Evolutionary conservation across 1,140 invertebrate genomes (phyloP).

Genomic region (Pseudomyrmex gracilis): DNA sequence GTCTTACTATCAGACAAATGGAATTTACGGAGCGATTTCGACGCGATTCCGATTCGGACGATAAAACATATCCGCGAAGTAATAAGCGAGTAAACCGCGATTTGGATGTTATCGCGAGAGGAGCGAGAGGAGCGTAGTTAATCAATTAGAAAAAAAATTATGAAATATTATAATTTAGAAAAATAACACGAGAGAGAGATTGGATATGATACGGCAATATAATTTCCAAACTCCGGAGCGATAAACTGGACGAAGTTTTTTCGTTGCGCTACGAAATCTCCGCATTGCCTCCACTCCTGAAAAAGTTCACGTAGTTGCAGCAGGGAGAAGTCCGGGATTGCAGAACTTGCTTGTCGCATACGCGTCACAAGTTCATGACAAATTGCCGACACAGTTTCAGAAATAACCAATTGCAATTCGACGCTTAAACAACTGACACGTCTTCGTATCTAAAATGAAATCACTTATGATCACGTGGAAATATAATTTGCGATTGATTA

Average conservation of each 20-base stretch:
- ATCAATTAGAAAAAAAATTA: background rate
- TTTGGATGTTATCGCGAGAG: background rate
- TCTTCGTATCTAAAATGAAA: background rate
- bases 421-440: background rate
- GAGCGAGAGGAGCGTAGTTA: background rate
- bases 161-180: background rate
- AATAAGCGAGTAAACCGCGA: background rate
- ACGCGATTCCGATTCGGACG: background rate
- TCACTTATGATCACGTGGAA: background rate
- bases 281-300: conserved; percentile 31
- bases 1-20: background rate
- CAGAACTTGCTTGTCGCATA: conserved; percentile 4
- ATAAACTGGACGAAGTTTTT: no score
- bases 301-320: conserved; percentile 10
- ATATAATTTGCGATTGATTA: background rate
- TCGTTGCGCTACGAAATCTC: conserved; percentile 27
- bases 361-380: conserved; percentile 28
- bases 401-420: background rate
- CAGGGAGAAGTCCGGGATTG: background rate
- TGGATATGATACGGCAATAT: no score
- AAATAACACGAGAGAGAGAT: no score
- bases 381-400: background rate
- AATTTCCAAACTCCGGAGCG: background rate
- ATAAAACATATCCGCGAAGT: background rate
- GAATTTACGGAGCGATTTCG: background rate